These are phyloP conservation scores for Coracopsis vasa DNA, from an alignment of 2,113 vertebrate species.

Conservation along the genomic window DNA sequence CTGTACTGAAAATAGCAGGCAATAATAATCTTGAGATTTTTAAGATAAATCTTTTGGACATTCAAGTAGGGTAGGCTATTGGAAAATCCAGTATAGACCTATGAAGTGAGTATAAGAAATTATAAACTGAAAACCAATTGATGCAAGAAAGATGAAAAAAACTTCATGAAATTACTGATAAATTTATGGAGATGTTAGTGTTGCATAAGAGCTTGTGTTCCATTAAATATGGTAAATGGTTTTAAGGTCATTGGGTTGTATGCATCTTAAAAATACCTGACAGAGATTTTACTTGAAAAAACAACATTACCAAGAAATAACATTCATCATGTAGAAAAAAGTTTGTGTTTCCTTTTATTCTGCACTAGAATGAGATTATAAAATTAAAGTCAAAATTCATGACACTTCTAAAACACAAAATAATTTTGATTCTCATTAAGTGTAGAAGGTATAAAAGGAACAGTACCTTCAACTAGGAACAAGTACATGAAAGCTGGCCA, in stretches of 20 bases:
- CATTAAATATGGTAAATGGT: neutral
- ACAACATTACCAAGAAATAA: neutral
- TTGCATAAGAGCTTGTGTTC: neutral
- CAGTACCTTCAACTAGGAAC: neutral
- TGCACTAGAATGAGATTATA: neutral
- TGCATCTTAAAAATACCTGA: neutral
- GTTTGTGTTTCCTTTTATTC: neutral
- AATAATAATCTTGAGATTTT: neutral
- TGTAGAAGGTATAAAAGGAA: neutral
- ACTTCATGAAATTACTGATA: neutral
- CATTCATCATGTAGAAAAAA: neutral
- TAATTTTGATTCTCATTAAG: neutral
- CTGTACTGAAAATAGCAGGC: neutral
- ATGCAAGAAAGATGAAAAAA: neutral
- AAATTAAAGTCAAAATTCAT: neutral
- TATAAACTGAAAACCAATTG: neutral
- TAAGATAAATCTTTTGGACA: neutral
- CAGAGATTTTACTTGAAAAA: neutral
- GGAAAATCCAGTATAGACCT: neutral
- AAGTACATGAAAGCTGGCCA: neutral
- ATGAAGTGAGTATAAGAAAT: neutral
- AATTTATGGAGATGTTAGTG: neutral
- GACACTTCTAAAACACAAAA: neutral
- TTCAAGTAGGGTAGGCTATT: neutral
- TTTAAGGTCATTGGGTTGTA: neutral